A percentile compares a stretch with the other conserved stretches of the same genome.
Conservation (phyloP, 1,140 invertebrate species). For the Meloidogyne exigua region DNA sequence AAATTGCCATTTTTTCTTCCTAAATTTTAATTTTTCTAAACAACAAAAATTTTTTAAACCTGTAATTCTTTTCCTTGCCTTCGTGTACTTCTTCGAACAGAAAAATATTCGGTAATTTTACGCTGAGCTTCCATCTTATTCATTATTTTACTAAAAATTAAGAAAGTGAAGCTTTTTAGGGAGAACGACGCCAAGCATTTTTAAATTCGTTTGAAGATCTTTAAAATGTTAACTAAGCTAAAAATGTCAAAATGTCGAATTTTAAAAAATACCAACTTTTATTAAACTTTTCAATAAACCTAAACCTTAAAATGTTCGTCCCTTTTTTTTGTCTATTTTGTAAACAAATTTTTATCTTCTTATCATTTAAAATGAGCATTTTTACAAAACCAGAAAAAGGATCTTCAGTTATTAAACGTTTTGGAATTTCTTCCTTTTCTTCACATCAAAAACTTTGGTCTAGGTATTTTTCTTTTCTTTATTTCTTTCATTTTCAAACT, state of each 20-base stretch:
- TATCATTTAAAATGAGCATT: background rate
- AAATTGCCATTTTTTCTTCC: constrained; percentile 32
- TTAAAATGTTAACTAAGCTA: too few relatives aligned
- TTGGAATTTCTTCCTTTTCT: background rate
- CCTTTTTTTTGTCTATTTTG: too few relatives aligned
- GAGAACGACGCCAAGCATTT: too few relatives aligned
- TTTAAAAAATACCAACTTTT: too few relatives aligned
- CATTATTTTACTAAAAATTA: too few relatives aligned
- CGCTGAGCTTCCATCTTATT: background rate
- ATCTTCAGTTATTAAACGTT: background rate
- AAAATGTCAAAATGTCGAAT: too few relatives aligned
- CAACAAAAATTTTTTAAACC: background rate
- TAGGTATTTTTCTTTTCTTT: background rate
- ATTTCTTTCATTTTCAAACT: constrained; percentile 6
- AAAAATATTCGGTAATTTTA: background rate
- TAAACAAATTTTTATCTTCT: too few relatives aligned
- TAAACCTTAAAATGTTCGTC: too few relatives aligned
- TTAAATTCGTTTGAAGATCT: too few relatives aligned
- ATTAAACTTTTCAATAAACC: too few relatives aligned
- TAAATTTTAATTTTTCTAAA: constrained; percentile 24
- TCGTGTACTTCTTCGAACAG: background rate
- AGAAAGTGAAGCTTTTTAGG: too few relatives aligned
- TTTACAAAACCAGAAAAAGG: background rate
- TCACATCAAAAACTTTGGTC: constrained; percentile 4
- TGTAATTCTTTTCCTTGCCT: background rate